Base-by-base conservation (phyloP, 2,888 invertebrate species). In the Megalurothrips usitatus region DNA sequence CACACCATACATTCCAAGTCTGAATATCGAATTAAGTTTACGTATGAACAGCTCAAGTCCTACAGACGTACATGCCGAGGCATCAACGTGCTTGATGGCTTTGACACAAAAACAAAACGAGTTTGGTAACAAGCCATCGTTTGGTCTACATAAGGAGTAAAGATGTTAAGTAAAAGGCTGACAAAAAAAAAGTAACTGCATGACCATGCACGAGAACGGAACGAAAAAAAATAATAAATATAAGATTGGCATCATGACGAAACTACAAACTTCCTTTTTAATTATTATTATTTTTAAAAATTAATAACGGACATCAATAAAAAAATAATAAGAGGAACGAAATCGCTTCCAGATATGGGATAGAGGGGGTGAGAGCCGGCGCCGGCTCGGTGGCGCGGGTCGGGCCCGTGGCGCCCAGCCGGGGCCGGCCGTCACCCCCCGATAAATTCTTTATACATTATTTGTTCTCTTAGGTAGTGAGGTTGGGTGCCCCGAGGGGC, bases 251-350 rank as follows among this genome's bases (percentile, higher is more conserved):
- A 4, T 43, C 6, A n/a, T n/a, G 26, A 75, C 12, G 68, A 75
- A 75, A 75, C 68, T 75, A 75, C 68, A 75, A 75, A 9, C 10
- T 12, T 12, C 81, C 3, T 79, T 79, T 80, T 68, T 82, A 79
- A 47, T 75, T 23, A 68, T 68, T 26, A 23, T 23, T n/a, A n/a
- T n/a, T n/a, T 75, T 68, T 75, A 26, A 19, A 58, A 58, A 75
- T 75, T 75, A 75, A 75, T 26, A 75, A 75, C 23, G 17, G 68
- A 26, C 26, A 75, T 75, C 26, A 75, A n/a, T 75, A 75, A 75
- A 75, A 75, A 75, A 75, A 75, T 75, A 75, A 75, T 75, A 75
- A 75, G 68, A 75, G 68, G 68, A 75, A 75, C 68, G 68, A 75
- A 75, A 75, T 75, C 23, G 12, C 68, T 26, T 26, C 68, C 68